phyloP scores from a whole-genome alignment of 2,113 vertebrate genomes.

The Apodemus sylvaticus region DNA sequence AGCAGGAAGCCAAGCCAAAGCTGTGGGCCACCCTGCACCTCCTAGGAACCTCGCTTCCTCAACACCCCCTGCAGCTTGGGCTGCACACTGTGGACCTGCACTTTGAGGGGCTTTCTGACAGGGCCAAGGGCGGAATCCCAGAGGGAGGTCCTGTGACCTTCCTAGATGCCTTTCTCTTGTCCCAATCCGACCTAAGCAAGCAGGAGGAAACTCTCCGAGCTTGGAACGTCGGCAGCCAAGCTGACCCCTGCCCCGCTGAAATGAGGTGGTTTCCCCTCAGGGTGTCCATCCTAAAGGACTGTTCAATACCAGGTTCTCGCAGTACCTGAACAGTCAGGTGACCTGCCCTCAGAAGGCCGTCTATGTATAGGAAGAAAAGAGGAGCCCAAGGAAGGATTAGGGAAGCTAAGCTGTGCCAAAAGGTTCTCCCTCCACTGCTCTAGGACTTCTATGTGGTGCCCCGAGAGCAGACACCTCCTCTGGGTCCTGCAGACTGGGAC shows the following conservation, averaged over 20 bases:
- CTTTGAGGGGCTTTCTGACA: not conserved
- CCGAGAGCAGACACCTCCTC: not conserved
- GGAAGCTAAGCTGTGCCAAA: not conserved
- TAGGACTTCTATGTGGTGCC: not conserved
- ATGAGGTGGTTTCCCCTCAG: not conserved
- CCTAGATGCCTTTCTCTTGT: not conserved
- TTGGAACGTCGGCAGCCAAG: no score
- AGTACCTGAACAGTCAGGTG: not conserved
- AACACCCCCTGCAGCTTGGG: not conserved
- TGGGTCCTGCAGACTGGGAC: not conserved
- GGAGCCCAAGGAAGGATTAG: not conserved
- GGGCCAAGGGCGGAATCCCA: not conserved
- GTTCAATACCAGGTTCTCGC: rapidly evolving
- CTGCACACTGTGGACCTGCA: not conserved
- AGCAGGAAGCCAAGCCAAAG: not conserved
- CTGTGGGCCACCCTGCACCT: not conserved
- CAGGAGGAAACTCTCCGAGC: not conserved
- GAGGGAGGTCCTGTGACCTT: not conserved
- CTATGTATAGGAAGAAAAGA: not conserved
- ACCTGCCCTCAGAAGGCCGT: not conserved
- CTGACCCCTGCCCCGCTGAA: not conserved
- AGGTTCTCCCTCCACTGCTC: not conserved
- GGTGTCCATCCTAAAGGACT: not conserved
- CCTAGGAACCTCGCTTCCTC: no score
- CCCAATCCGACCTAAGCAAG: not conserved